Percentiles rank a stretch among this genome's conserved stretches.
phyloP scores from a whole-genome alignment of 2,113 vertebrate species.

The Ammospiza caudacuta region DNA sequence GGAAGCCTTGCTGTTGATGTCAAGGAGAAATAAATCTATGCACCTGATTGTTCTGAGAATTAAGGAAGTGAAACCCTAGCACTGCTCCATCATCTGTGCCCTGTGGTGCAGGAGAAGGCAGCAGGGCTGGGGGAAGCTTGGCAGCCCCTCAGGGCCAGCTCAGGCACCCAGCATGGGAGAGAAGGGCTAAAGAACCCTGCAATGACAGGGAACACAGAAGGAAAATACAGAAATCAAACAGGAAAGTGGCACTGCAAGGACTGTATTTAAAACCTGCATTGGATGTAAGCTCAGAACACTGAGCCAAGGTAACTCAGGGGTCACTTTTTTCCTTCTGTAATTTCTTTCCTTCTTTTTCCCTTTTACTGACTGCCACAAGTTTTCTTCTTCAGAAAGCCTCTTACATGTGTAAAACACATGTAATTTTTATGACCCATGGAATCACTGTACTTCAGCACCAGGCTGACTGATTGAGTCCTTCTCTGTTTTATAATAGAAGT shows the following conservation, averaged over 20 bases:
- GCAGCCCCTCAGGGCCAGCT: not conserved
- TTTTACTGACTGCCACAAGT: not conserved
- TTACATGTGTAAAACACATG: not conserved
- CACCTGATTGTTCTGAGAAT: not conserved
- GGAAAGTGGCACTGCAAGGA: not conserved
- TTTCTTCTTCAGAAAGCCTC: not conserved
- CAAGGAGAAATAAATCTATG: not conserved
- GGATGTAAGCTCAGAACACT: not conserved
- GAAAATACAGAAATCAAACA: not conserved
- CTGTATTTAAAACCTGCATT: not conserved
- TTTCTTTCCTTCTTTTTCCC: not conserved
- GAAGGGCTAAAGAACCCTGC: not conserved
- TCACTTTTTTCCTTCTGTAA: not conserved
- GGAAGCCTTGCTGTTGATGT: not conserved
- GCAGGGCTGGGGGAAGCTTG: not conserved
- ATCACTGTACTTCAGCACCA: not conserved
- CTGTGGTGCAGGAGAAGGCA: not conserved
- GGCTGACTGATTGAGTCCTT: accelerated
- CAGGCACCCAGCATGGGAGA: not conserved
- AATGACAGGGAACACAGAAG: not conserved
- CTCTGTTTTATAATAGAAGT: not conserved
- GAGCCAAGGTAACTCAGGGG: not conserved
- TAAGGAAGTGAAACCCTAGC: not conserved
- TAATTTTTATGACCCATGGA: not conserved
- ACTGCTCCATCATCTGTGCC: not conserved